Evolutionary conservation across 1,140 invertebrate genomes (phyloP).

Genomic region (Solenopsis invicta): DNA sequence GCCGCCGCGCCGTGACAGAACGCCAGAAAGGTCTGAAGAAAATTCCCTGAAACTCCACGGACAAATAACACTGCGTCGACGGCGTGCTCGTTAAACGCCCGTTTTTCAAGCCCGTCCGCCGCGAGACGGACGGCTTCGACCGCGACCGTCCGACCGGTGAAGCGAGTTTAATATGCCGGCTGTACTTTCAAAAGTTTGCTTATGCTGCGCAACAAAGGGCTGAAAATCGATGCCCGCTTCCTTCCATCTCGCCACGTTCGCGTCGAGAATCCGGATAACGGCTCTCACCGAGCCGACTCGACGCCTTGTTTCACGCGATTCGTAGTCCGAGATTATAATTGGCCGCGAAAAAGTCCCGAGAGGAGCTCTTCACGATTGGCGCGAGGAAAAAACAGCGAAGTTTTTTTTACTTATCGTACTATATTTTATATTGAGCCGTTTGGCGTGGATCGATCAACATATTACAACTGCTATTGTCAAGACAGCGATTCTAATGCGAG

Average conservation of each 20-base stretch:
- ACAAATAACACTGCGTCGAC: constrained; percentile 44
- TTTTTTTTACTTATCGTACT: not conserved
- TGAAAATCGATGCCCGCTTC: constrained; percentile 49
- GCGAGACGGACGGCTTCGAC: constrained; percentile 31
- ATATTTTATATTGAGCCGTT: not conserved
- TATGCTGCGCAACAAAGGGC: constrained; percentile 31
- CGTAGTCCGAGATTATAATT: constrained; percentile 74
- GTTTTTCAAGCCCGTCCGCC: constrained; percentile 44
- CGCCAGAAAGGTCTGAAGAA: not conserved
- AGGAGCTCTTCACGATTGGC: not conserved
- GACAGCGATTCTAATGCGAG: not conserved
- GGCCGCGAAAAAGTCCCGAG: constrained; percentile 8
- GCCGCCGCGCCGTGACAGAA: not conserved
- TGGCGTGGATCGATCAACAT: not conserved
- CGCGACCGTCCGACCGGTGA: constrained; percentile 5
- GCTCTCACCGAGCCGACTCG: not conserved
- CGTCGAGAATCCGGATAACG: not conserved
- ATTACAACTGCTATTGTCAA: not conserved
- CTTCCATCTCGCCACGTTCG: not conserved
- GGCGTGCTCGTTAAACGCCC: constrained; percentile 49
- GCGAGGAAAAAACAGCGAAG: not conserved
- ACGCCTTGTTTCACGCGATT: constrained; percentile 68
- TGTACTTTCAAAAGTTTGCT: constrained; percentile 37
- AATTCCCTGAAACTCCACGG: constrained; percentile 36
- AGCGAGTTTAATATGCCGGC: constrained; percentile 42